Evolutionary conservation across 2,113 vertebrate genomes (phyloP).

Genomic region (Xenus cinereus): DNA sequence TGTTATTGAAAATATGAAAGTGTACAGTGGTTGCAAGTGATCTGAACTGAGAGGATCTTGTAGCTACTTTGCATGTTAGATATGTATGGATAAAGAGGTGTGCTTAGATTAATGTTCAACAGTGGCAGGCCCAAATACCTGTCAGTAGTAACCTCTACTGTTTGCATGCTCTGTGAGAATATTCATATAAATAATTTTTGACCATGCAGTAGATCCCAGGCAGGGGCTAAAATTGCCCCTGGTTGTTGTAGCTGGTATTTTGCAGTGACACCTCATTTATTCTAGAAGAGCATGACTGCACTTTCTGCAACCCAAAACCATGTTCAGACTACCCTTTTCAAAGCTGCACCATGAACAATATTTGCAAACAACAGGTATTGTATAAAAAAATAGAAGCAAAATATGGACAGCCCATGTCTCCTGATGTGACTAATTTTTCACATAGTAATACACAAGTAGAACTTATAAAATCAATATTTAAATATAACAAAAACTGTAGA

Average conservation of each 20-base stretch:
- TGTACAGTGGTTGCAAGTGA: background rate
- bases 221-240: background rate
- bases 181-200: conserved; percentile 2
- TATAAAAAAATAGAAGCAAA: background rate
- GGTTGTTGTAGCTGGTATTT: conserved; percentile 24
- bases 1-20: background rate
- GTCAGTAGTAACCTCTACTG: background rate
- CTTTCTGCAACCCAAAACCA: background rate
- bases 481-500: background rate
- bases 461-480: background rate
- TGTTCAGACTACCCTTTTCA: background rate
- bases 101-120: background rate
- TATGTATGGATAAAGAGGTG: conserved; percentile 4
- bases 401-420: background rate
- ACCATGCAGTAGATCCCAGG: background rate
- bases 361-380: background rate
- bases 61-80: background rate
- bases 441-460: background rate
- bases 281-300: background rate
- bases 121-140: background rate
- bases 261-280: conserved; percentile 39
- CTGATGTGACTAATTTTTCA: background rate
- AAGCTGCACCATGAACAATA: background rate
- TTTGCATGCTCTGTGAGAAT: background rate
- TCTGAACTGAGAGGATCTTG: background rate